Evolutionary conservation across 2,888 invertebrate species (phyloP), one percentile per base, ranked within the genome.

Genomic region (Ophion slaviceki): DNA sequence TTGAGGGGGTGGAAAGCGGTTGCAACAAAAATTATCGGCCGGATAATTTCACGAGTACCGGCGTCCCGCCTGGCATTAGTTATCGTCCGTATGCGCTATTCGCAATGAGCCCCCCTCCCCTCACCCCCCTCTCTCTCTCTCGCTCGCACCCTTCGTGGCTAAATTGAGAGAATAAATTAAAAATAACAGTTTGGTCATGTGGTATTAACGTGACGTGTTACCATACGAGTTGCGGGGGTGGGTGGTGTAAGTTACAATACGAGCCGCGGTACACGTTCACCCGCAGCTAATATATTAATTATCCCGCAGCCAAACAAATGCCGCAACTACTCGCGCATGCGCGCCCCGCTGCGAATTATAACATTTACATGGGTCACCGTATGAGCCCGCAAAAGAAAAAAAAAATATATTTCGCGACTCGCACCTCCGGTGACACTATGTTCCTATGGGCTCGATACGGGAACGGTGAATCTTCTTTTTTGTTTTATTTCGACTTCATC

Each of bases 151-250:
- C 86, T 87, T 78, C 81, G 80, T 78, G 84, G 85, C 82, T 88
- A 90, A 91, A 91, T 91, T 90, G 89, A 89, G 88, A 86, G 88
- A 87, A 91, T 92, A 92, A 91, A 91, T 91, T 92, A 91, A 89
- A 90, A 89, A 91, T 91, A 91, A 90, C 90, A 90, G 89, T 91
- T 92, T 90, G 88, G 91, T 90, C 89, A 87, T 88, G 89, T 87
- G 89, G 82, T 80, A 85, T 85, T 78, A 84, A 70, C 82, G 85
- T 80, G 76, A 84, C 81, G 68, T 72, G 77, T 74, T 40, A 77
- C 77, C 77, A 64, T 83, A 77, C 47, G 47, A 47, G 47, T 14
- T 40, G 40, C 40, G 40, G 47, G 47, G 14, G 47, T 75, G 80
- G 80, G 75, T 28, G 83, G 53, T 75, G 79, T 79, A 75, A 84